Evolutionary conservation across 1,140 invertebrate genomes (phyloP).

Genomic region (Macrobrachium rosenbergii): DNA sequence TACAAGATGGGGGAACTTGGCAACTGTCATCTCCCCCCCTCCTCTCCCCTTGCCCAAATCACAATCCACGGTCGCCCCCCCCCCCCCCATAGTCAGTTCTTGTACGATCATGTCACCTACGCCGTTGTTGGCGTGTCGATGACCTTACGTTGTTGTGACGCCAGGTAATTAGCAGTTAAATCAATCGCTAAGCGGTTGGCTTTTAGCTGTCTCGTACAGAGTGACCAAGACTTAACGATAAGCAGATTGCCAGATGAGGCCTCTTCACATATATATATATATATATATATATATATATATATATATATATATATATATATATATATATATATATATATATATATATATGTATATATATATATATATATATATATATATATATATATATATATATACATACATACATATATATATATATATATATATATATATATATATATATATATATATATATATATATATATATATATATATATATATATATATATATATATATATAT

Average conservation of each 20-base stretch:
- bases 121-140: too few species aligned
- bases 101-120: not conserved
- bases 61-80: too few species aligned
- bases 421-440: not conserved
- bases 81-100: not conserved
- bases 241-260: too few species aligned
- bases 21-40: too few species aligned
- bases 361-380: not conserved
- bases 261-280: not conserved
- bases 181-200: too few species aligned
- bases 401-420: not conserved
- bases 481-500: not conserved
- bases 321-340: slow-evolving; percentile 7
- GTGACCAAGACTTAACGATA: too few species aligned
- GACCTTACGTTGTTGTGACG: too few species aligned
- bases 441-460: slow-evolving; percentile 7
- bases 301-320: not conserved
- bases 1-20: too few species aligned
- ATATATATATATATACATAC: not conserved
- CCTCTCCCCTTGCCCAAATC: not conserved
- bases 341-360: not conserved
- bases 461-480: slow-evolving; percentile 14
- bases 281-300: not conserved
- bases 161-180: too few species aligned
- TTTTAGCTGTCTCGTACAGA: too few species aligned